Base-by-base conservation (phyloP, 1,140 invertebrate genomes). In the Bombyx mandarina region DNA sequence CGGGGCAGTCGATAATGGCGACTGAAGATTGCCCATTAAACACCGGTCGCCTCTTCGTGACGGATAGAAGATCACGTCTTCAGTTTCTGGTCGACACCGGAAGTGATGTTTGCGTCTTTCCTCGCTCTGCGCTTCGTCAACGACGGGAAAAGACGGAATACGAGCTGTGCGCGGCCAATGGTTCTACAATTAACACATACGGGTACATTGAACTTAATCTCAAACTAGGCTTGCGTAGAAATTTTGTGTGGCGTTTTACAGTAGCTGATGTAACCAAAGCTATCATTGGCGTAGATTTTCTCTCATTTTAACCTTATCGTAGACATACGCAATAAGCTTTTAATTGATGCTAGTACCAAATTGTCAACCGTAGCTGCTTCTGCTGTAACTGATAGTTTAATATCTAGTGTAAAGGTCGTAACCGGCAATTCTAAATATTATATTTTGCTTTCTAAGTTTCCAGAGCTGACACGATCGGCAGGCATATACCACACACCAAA, bases 201-300 rank as follows among this genome's bases (percentile, higher is more conserved):
- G 63, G 67, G 22, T 61, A 50, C 26, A 7, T 60, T 8, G 52
- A 63, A 8, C 6, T 70, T 8, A 46, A 58, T 12, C 51, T 67
- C 22, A 60, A 71, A 44, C n/a, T 69, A 58, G 62, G 67, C 8
- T 43, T 69, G 8, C 63, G 63, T 44, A 54, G 66, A 43, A 43
- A 58, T 52, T 69, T 58, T 49, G 10, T 54, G 6, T 71, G 65
- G 68, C 61, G 54, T 10, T 71, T 71, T 58, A 53, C 67, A 52
- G 46, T 67, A 10, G 68, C 65, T 5, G 68, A 71, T 43, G 68
- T 71, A 1, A 66, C 64, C 5, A 70, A 68, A 72, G 74, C 66
- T 18, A 66, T 85, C 3, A 78, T 85, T 8, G 83, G 75, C n/a
- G 75, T 76, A 8, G 77, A 85, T 60, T 77, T 84, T 58, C 61